Evolutionary conservation across 2,797 vertebrate genomes (phyloP), one percentile per base, ranked within the genome.

Genomic region (Hydrocynus forskahlii): DNA sequence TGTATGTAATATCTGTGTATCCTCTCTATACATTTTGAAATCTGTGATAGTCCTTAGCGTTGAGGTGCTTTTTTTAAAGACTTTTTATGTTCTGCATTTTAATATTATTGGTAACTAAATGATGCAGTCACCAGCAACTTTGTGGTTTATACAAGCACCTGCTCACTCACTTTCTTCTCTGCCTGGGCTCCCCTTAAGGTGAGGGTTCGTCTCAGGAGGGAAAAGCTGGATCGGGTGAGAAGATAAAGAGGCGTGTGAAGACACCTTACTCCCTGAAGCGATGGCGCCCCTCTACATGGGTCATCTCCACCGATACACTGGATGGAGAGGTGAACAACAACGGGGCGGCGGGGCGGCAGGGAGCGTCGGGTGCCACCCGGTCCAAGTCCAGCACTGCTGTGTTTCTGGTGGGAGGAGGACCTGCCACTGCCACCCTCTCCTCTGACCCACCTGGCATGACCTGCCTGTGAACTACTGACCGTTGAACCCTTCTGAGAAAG

Each of bases 171-270:
- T 57, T 62, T 70, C 52, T 67, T 12, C 5, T 38, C 21, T 29
- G 38, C 57, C 25, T 73, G 12, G 64, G 50, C 21, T 67, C 29
- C 82, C 75, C 84, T 80, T 83, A 90, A 94, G 95, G 93, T 85
- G 95, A 96, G 74, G 92, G 91, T 50, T 89, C 89, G 19, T 93
- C 83, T 70, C 76, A 92, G 75, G 97, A 96, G 12, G 90, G 91
- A 5, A 95, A 93, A 79, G 94, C 94, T 0, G 94, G 94, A 82
- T 96, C 97, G 55, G 97, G 95, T 72, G 97, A 98, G 76, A 98
- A 98, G 89, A 99, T 99, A 71, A 98, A 97, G 91, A 97, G 95
- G 17, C 95, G 97, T 0, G 96, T 99, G 88, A 98, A 99, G 91
- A 99, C 97, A 0, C 97, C 97, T 0, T 98, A 99, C 91, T 97